Conservation (phyloP, 2,797 vertebrate species). For the Poeciliopsis gracilis region DNA sequence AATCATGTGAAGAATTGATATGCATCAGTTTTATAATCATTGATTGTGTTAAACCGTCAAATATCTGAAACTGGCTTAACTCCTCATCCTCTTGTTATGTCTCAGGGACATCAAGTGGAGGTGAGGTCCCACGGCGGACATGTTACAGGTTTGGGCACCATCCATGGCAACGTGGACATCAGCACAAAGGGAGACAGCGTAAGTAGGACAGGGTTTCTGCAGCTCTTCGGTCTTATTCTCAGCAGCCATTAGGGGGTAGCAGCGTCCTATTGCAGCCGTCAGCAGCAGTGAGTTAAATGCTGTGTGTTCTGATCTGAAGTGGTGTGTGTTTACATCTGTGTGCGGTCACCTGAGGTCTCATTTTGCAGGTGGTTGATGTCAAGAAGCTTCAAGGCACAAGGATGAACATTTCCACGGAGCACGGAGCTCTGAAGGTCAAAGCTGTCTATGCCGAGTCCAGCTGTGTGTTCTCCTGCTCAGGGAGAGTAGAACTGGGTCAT, state of each 20-base stretch:
- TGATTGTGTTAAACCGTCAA: background rate
- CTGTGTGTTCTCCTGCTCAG: slow-evolving; percentile 84
- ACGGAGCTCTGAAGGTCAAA: slow-evolving; percentile 87
- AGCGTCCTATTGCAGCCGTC: slow-evolving; percentile 19
- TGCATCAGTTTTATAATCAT: background rate
- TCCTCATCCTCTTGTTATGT: slow-evolving; percentile 23
- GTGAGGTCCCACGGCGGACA: slow-evolving; percentile 86
- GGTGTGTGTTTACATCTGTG: background rate
- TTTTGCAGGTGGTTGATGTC: slow-evolving; percentile 85
- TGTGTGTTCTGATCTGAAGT: background rate
- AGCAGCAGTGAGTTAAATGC: background rate
- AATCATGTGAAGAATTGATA: background rate
- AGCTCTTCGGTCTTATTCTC: slow-evolving; percentile 11
- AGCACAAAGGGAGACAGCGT: slow-evolving; percentile 85
- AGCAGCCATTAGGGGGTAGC: slow-evolving; percentile 64
- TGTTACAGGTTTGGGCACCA: slow-evolving; percentile 87
- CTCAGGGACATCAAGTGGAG: slow-evolving; percentile 87
- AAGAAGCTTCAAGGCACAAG: slow-evolving; percentile 92
- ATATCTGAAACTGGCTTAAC: background rate
- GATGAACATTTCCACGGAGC: slow-evolving; percentile 89
- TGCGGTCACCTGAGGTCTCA: slow-evolving; percentile 51
- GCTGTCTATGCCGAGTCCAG: slow-evolving; percentile 92
- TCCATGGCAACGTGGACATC: slow-evolving; percentile 91
- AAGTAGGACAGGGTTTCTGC: slow-evolving; percentile 52
- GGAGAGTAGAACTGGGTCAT: slow-evolving; percentile 88